Evolutionary conservation across 30 jellyfish, hydroid and myxozoan genomes (phyloP).

Genomic region (Cassiopea andromeda): DNA sequence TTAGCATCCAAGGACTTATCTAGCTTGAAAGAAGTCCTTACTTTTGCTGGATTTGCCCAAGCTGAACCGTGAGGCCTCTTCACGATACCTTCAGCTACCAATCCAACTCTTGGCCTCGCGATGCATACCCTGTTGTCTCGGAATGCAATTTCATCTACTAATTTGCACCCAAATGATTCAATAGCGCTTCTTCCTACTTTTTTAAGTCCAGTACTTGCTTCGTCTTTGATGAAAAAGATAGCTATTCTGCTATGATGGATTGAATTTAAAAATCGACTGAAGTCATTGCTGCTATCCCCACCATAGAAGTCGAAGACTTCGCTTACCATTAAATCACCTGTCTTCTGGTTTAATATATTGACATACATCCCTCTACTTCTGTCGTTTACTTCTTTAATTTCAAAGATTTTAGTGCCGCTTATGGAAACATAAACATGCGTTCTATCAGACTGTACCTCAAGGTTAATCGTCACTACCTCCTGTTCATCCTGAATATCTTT

Average conservation of each 20-base stretch:
- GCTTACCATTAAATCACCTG: conserved; percentile 86
- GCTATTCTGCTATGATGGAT: conserved; percentile 89
- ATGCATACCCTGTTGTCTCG: conserved; percentile 90
- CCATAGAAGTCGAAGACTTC: conserved; percentile 83
- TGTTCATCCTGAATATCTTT: not conserved
- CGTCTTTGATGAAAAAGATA: conserved; percentile 83
- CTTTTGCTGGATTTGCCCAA: conserved; percentile 88
- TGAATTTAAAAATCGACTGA: conserved; percentile 67
- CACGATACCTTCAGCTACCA: conserved; percentile 50
- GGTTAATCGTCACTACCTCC: not conserved
- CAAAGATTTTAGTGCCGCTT: conserved; percentile 78
- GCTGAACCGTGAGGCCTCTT: conserved; percentile 68
- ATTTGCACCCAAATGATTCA: conserved; percentile 62
- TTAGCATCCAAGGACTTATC: not conserved
- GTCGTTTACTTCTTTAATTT: conserved; percentile 55
- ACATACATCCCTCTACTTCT: conserved; percentile 82
- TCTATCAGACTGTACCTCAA: conserved; percentile 86
- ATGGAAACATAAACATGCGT: conserved; percentile 75
- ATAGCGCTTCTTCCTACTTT: no score
- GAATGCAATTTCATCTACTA: conserved; percentile 56
- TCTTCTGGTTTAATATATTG: conserved; percentile 78
- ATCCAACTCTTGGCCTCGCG: conserved; percentile 20
- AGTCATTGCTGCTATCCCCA: conserved; percentile 75
- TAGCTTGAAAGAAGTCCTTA: conserved; percentile 58
- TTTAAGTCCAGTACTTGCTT: not conserved